phyloP scores from a whole-genome alignment of 1,140 invertebrate species.

The Apis dorsata region DNA sequence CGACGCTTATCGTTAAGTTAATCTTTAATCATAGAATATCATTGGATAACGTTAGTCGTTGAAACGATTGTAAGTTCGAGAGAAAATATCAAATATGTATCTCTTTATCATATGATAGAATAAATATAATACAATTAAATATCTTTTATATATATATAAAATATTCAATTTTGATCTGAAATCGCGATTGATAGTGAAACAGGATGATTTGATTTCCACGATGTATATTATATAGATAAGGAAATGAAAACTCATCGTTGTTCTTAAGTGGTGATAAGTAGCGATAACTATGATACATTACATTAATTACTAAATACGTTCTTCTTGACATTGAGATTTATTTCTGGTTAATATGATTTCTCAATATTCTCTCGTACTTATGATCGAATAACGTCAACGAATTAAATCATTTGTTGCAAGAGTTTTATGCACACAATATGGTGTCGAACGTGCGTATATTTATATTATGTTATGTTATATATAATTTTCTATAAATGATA shows the following conservation, averaged over 20 bases:
- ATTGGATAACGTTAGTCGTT: background rate
- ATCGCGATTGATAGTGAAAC: background rate
- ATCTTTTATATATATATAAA: background rate
- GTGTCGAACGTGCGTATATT: background rate
- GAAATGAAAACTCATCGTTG: background rate
- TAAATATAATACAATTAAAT: background rate
- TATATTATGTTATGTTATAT: slow-evolving; percentile 39
- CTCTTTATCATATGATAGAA: background rate
- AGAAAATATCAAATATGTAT: background rate
- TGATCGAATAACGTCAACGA: background rate
- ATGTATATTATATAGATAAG: background rate
- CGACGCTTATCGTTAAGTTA: slow-evolving; percentile 29
- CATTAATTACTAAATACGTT: background rate
- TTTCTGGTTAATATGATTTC: background rate
- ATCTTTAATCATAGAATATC: slow-evolving; percentile 25
- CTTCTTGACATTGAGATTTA: background rate
- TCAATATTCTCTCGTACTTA: background rate
- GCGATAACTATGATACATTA: background rate
- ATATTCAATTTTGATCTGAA: background rate
- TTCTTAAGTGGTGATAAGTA: background rate
- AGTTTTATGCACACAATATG: background rate
- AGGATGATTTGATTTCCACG: no score
- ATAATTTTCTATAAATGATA: slow-evolving; percentile 26
- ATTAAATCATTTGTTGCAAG: slow-evolving; percentile 10
- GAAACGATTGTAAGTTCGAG: background rate